Base-by-base conservation (phyloP, 2,113 vertebrate genomes). In the Semicossyphus pulcher region DNA sequence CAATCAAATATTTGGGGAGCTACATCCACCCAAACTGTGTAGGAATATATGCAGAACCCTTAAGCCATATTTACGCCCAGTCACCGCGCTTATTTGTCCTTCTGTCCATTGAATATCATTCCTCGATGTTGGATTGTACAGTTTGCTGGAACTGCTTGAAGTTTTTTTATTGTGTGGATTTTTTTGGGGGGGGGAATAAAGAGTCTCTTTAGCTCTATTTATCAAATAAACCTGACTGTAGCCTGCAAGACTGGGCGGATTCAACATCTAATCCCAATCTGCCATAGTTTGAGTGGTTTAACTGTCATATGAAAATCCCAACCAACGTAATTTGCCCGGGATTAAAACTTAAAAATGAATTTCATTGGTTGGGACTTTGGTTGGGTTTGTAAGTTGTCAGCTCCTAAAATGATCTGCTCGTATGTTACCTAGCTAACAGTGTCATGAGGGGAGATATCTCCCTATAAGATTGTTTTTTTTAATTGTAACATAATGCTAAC, bases 21-120 rank as follows among this genome's bases (percentile, higher is more conserved):
- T 10, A 20, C 37, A 44, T 67, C 31, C 18, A 31, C 39, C 28
- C 45, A 36, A 36, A 67, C 57, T 47, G 32, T 31, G 11, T 45
- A 64, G 53, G 28, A 41, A 60, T 44, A 83, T 81, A 76, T 79
- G 73, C 70, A 83, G 56, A 70, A 72, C 64, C 36, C 41, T 61
- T 15, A 67, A 81, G 83, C 83, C 86, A 83, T 83, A 83, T 62
- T 49, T 14, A 77, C 11, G 0, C 7, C 48, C 41, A 20, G 6
- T 52, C 41, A 34, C 36, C n/a, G 18, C 68, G 51, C 54, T 49
- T 32, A 37, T 52, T 41, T 11, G 31, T 28, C 31, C 11, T 4
- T 67, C 41, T 0, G 31, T 68, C 45, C 23, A 12, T 26, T 3
- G 7, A 10, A 45, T 42, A 47, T 42, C 31, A 9, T 58, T 41